phyloP scores from a whole-genome alignment of 2,888 invertebrate genomes.

The Cephus rjabovi region DNA sequence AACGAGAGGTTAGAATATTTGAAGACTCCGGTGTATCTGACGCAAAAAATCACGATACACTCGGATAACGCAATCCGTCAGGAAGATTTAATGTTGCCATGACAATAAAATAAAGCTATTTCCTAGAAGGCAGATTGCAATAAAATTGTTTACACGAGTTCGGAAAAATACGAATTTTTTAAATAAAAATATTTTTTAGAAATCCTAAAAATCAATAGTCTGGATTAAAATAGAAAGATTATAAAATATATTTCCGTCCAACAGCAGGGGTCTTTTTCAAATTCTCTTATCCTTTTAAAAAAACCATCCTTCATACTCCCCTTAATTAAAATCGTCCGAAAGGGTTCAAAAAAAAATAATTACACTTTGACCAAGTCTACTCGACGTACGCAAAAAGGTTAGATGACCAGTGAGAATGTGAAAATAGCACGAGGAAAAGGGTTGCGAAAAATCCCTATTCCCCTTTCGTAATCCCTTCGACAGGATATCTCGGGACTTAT shows the following conservation, averaged over 20 bases:
- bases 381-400: background rate
- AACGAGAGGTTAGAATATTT: too few species aligned
- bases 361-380: background rate
- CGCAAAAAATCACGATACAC: background rate
- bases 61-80: background rate
- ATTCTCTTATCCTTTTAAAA: background rate
- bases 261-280: too few species aligned
- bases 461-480: background rate
- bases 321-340: background rate
- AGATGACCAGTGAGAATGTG: background rate
- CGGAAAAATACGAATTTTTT: too few species aligned
- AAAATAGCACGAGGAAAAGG: background rate
- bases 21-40: background rate
- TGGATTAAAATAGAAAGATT: background rate
- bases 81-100: background rate
- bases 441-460: background rate
- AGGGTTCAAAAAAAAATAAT: background rate
- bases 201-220: background rate
- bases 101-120: constrained; percentile 12
- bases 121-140: constrained; percentile 41
- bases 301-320: background rate
- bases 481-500: background rate
- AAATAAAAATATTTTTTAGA: too few species aligned
- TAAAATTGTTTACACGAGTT: constrained; percentile 53
- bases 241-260: background rate